A percentile compares a stretch with the other conserved stretches of the same genome.
These are phyloP conservation scores for Cladopsammia gracilis DNA, from an alignment of 64 coral and sea anemone species.

Conservation along the genomic window DNA sequence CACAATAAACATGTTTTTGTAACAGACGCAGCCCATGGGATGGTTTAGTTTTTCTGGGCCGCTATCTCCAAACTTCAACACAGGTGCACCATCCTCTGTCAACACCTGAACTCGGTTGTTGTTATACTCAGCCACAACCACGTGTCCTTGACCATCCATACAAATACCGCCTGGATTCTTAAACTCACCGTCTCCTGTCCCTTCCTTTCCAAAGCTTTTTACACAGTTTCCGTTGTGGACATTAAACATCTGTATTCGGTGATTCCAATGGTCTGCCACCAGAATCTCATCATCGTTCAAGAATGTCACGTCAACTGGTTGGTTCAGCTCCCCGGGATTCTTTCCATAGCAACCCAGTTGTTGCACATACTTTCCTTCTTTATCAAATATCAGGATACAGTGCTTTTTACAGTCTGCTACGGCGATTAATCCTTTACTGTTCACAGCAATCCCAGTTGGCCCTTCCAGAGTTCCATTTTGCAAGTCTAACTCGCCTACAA, in stretches of 20 bases:
- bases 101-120: constrained; percentile 30
- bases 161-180: background rate
- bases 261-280: background rate
- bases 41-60: background rate
- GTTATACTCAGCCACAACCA: background rate
- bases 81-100: background rate
- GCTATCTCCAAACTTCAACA: background rate
- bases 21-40: background rate
- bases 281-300: constrained; percentile 22
- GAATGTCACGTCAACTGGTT: background rate
- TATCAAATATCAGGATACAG: constrained; percentile 44
- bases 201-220: constrained; percentile 6
- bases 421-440: background rate
- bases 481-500: too few species aligned
- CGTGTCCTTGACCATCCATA: constrained; percentile 26
- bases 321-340: constrained; percentile 4
- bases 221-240: constrained; percentile 6
- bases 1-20: constrained; percentile 1
- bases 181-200: background rate
- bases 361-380: constrained; percentile 28
- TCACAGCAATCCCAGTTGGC: constrained; percentile 11
- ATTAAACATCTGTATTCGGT: constrained; percentile 31
- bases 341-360: background rate
- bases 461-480: background rate
- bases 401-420: background rate